A percentile compares a stretch with the other conserved stretches of the same genome.
phyloP scores from a whole-genome alignment of 2,113 vertebrate genomes.

The Callorhinus ursinus region DNA sequence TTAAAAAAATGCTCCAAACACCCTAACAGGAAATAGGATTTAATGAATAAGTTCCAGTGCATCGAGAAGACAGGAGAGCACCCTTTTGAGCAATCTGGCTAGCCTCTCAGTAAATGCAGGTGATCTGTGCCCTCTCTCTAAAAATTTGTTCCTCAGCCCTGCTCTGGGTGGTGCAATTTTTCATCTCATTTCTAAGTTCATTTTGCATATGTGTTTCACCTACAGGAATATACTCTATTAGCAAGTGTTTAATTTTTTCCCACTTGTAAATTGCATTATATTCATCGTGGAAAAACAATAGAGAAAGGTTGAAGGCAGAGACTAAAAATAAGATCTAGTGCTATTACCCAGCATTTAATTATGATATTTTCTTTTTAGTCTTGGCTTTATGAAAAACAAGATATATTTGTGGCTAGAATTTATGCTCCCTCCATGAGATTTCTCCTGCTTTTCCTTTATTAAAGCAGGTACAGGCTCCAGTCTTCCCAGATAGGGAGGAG shows the following conservation, averaged over 20 bases:
- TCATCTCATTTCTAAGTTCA: not conserved
- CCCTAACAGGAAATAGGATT: not conserved
- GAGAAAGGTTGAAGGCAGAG: not conserved
- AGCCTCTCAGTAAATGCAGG: rapidly evolving
- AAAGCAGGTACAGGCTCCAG: rapidly evolving
- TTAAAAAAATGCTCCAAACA: no score
- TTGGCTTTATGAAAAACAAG: not conserved
- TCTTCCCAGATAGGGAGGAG: not conserved
- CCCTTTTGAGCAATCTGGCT: no score
- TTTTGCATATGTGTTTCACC: not conserved
- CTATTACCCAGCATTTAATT: not conserved
- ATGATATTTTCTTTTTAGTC: not conserved
- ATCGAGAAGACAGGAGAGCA: not conserved
- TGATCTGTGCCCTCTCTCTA: no score
- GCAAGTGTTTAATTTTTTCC: not conserved
- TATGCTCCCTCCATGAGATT: not conserved
- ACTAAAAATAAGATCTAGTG: not conserved
- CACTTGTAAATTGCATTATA: not conserved
- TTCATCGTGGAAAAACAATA: not conserved
- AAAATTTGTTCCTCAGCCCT: not conserved
- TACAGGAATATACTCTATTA: not conserved
- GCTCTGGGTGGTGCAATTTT: no score
- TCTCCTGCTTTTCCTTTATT: not conserved
- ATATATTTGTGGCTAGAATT: not conserved
- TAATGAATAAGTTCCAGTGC: not conserved